phyloP scores from a whole-genome alignment of 2,113 vertebrate species.

The Nerophis lumbriciformis region DNA sequence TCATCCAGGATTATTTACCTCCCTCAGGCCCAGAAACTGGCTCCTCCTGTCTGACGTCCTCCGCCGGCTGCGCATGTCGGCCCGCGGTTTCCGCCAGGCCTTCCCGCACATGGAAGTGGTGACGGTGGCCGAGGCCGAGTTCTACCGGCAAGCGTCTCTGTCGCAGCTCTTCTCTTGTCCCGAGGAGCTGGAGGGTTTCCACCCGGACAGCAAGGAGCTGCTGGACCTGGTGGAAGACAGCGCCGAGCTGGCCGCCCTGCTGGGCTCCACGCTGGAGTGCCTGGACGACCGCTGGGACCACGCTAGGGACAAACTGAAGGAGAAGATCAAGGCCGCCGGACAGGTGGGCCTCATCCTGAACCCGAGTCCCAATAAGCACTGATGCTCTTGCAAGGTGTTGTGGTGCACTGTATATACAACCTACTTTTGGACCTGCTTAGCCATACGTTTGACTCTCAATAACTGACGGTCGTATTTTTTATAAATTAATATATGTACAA shows the following conservation, averaged over 20 bases:
- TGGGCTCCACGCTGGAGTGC: constrained; percentile 87
- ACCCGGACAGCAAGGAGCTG: constrained; percentile 87
- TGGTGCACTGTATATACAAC: constrained; percentile 29
- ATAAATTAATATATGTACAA: constrained; percentile 75
- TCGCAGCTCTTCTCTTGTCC: constrained; percentile 88
- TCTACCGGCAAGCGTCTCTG: constrained; percentile 87
- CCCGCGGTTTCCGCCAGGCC: constrained; percentile 83
- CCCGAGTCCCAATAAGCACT: constrained; percentile 19
- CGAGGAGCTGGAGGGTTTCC: constrained; percentile 85
- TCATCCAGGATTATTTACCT: constrained; percentile 6
- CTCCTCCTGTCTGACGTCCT: constrained; percentile 87
- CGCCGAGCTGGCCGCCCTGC: constrained; percentile 82
- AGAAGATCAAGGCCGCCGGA: constrained; percentile 51
- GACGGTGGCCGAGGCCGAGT: constrained; percentile 86
- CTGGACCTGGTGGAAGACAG: constrained; percentile 92
- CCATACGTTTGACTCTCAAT: constrained; percentile 69
- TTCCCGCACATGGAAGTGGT: constrained; percentile 88
- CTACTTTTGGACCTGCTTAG: constrained; percentile 39
- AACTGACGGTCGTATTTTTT: constrained; percentile 79
- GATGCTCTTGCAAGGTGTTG: constrained; percentile 25
- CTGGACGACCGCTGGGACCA: constrained; percentile 71
- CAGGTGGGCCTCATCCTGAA: constrained; percentile 58
- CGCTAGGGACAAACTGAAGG: constrained; percentile 50
- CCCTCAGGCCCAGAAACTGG: constrained; percentile 87
- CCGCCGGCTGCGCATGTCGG: constrained; percentile 84